These are phyloP conservation scores for Buathra laborator DNA, from an alignment of 2,888 invertebrate species.

Conservation along the genomic window DNA sequence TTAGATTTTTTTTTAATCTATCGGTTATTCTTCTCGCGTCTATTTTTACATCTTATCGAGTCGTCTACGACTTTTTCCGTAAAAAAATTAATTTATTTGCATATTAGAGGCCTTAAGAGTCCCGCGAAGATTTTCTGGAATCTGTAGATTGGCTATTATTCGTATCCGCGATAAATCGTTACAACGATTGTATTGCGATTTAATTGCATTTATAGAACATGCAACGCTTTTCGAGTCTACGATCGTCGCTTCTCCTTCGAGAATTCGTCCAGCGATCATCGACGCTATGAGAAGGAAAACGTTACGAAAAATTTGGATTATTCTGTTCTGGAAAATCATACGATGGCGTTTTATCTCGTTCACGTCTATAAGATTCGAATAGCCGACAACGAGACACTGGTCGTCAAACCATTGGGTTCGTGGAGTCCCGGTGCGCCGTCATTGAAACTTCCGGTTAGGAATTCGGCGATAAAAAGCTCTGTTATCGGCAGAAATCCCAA, in stretches of 20 bases:
- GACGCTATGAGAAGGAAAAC: conserved; percentile 59
- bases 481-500: too few species aligned
- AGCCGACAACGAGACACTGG: conserved; percentile 80
- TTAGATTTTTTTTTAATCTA: not conserved
- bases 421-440: conserved; percentile 79
- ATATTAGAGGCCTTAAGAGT: not conserved
- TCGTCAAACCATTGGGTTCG: conserved; percentile 78
- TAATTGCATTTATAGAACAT: conserved; percentile 68
- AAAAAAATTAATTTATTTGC: not conserved
- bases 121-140: too few species aligned
- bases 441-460: conserved; percentile 74
- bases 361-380: conserved; percentile 82
- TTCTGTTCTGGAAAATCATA: conserved; percentile 72
- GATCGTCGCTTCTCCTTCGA: conserved; percentile 62
- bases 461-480: not conserved
- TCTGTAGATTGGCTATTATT: not conserved
- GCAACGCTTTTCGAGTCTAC: conserved; percentile 67
- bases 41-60: not conserved
- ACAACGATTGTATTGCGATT: not conserved
- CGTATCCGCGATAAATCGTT: not conserved
- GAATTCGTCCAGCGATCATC: not conserved
- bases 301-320: conserved; percentile 76
- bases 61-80: not conserved
- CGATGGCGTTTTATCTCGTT: conserved; percentile 78
- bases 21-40: not conserved